Evolutionary conservation across 2,888 invertebrate species (phyloP), one percentile per base, ranked within the genome.

Genomic region (Drosophila subsilvestris): DNA sequence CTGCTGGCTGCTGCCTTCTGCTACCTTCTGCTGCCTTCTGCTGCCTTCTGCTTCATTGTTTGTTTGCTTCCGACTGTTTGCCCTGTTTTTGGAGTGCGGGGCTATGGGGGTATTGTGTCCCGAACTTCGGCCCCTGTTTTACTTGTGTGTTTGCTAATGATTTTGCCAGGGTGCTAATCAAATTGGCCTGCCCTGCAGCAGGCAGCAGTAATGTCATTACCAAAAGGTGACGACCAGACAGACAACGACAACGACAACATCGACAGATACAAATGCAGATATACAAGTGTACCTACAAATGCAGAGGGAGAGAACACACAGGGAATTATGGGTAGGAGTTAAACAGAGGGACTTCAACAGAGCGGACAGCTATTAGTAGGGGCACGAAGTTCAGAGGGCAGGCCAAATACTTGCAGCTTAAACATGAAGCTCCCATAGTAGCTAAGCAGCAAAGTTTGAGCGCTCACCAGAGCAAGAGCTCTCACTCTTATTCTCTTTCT

Each of bases 81-180:
- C 10, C 22, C 45, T 43, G 27, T 50, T 45, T 44, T 43, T 22
- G 32, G 42, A 20, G 10, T 32, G 32, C 12, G 18, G n/a, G 10
- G 48, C 12, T 2, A 45, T n/a, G 37, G 4, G 32, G 17, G 56
- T 12, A 57, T 62, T 75, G 69, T 75, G 42, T 45, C 47, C 49
- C 37, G 14, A 25, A 61, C 55, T 47, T 42, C 22, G 47, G 9
- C n/a, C 20, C 58, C 14, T 8, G 42, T n/a, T 29, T 63, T 61
- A 49, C 55, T 55, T 65, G 58, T 80, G 85, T 81, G 85, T 81
- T 81, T 87, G 85, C 81, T 81, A 81, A 81, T 81, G 81, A 81
- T 85, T 71, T 75, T 84, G 81, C 75, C 75, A 74, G 81, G 68
- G 82, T 70, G 87, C 85, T 81, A 80, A 81, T 81, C 81, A 87